Base-by-base conservation (phyloP, 1,140 invertebrate genomes). In the Camponotus pennsylvanicus region DNA sequence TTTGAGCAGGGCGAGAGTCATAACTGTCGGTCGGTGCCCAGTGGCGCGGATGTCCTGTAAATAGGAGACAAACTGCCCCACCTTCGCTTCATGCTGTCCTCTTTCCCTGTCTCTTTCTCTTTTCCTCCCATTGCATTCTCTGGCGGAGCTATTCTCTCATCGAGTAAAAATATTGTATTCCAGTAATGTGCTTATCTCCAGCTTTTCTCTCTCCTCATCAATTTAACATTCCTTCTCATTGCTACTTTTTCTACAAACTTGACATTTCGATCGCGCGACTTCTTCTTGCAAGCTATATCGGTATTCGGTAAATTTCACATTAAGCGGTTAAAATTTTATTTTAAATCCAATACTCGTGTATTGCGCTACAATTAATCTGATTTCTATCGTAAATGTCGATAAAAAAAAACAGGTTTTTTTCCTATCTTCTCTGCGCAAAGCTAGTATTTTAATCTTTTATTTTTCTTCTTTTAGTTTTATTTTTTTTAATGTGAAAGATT, bases 41-140 rank as follows among this genome's bases (percentile, higher is more conserved):
- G 91, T 93, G 92, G 92, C 92, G 92, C 92, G 92, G 92, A 93
- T 92, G 92, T 93, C 92, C 92, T 92, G 92, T 89, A 86, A 92
- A 91, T 91, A 92, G 85, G 78, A 85, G 76, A 55, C 52, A 55
- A 86, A n/a, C n/a, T 21, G 18, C 67, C 32, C 67, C 69, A 13
- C 78, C 27, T 45, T 59, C 34, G 9, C 6, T 70, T 15, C 49
- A 42, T 2, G 34, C 69, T 64, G 15, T 71, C 40, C 77, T 21
- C 67, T n/a, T 40, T 34, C 21, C 18, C 40, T n/a, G 4, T 40
- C 40, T 67, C 8, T 61, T n/a, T 52, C 45, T 55, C 52, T n/a
- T 0, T 7, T n/a, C 15, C 11, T 11, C 34, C 37, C 34, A 15
- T 27, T 52, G 21, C 15, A 59, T 49, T 63, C 66, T 55, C 34